phyloP scores from a whole-genome alignment of 64 coral and sea anemone genomes.

The Montipora capricornis region DNA sequence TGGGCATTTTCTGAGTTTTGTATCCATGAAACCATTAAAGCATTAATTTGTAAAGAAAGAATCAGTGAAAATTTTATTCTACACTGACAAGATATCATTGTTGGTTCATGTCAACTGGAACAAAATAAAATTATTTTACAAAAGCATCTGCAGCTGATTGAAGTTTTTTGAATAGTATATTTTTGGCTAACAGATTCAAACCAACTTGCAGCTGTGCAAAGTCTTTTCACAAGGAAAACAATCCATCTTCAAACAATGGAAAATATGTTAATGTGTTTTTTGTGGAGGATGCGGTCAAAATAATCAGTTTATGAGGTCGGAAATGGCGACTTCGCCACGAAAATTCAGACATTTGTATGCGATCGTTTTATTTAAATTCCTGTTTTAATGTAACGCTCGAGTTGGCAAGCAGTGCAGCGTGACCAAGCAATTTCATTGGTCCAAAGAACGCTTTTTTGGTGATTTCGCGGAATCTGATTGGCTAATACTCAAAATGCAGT shows the following conservation, averaged over 20 bases:
- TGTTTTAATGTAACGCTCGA: conserved; percentile 23
- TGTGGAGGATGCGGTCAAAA: neutral
- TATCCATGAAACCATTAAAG: too few species aligned
- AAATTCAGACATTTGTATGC: neutral
- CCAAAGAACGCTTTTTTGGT: neutral
- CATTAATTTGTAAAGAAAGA: too few species aligned
- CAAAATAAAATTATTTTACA: too few species aligned
- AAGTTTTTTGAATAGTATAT: too few species aligned
- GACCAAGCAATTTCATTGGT: conserved; percentile 27
- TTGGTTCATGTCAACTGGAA: too few species aligned
- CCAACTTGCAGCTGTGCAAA: too few species aligned
- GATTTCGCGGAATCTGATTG: conserved; percentile 61
- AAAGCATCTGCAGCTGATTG: too few species aligned
- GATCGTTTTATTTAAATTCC: conserved; percentile 33
- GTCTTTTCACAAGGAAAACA: neutral
- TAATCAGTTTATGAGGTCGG: neutral
- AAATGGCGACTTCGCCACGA: neutral
- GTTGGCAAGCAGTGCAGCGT: neutral
- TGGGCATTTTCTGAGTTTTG: too few species aligned
- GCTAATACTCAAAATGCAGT: conserved; percentile 58
- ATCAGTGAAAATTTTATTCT: too few species aligned
- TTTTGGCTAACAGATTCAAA: too few species aligned
- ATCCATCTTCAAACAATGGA: neutral
- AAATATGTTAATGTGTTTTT: neutral
- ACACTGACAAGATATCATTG: too few species aligned